A percentile compares a stretch with the other conserved stretches of the same genome.
Conservation (phyloP, 2,797 vertebrate genomes). For the Centroberyx gerrardi region DNA sequence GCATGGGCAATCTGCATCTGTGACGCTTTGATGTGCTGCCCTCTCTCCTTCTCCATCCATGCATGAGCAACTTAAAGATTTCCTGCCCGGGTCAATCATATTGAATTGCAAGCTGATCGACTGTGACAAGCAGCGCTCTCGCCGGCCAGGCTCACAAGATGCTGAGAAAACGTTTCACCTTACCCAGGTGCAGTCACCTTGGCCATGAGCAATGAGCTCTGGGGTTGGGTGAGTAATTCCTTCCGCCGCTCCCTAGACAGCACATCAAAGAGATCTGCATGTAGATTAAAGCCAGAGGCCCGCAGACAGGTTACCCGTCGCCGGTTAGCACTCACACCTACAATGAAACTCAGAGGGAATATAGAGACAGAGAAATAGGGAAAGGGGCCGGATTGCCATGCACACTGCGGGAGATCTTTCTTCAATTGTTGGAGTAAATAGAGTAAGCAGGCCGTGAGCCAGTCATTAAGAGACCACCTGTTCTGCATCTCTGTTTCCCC, state of each 20-base stretch:
- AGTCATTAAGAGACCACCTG: conserved; percentile 75
- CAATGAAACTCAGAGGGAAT: conserved; percentile 4
- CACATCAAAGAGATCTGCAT: conserved; percentile 69
- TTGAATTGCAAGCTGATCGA: conserved; percentile 70
- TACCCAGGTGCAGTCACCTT: conserved; percentile 71
- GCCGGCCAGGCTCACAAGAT: conserved; percentile 29
- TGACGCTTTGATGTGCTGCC: conserved; percentile 70
- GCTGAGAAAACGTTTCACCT: conserved; percentile 61
- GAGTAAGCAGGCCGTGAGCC: conserved; percentile 50
- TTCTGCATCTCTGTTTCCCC: conserved; percentile 56
- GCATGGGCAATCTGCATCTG: conserved; percentile 73
- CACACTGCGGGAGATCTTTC: conserved; percentile 4
- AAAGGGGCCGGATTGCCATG: neutral
- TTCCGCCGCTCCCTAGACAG: conserved; percentile 45
- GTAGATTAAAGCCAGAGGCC: conserved; percentile 64
- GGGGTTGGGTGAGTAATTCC: conserved; percentile 57
- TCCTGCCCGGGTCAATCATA: conserved; percentile 80
- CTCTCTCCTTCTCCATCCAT: conserved; percentile 67
- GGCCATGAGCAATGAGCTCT: conserved; percentile 54
- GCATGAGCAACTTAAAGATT: conserved; percentile 82
- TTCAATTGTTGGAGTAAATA: conserved; percentile 37
- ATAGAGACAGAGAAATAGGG: neutral
- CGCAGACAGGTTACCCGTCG: conserved; percentile 37
- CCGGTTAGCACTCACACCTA: conserved; percentile 56
- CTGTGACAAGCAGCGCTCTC: conserved; percentile 72